phyloP scores from a whole-genome alignment of 2,888 invertebrate species.

The Chymomyza amoena region DNA sequence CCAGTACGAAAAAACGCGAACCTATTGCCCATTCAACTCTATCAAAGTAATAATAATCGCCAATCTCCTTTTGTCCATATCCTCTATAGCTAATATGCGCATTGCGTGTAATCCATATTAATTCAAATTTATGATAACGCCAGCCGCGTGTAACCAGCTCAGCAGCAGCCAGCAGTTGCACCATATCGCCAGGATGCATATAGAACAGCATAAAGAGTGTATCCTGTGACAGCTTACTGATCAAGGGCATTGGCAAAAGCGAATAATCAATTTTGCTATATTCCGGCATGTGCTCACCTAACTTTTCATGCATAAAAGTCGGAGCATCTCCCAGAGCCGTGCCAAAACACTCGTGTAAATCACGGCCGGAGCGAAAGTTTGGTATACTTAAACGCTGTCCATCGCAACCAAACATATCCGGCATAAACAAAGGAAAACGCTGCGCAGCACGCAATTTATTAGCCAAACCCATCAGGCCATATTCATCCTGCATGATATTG shows the following conservation, averaged over 20 bases:
- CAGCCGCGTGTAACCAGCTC: slow-evolving; percentile 55
- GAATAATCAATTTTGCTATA: slow-evolving; percentile 7
- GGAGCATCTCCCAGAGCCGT: slow-evolving; percentile 24
- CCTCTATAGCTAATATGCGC: slow-evolving; percentile 40
- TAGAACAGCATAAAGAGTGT: slow-evolving; percentile 55
- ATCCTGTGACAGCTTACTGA: slow-evolving; percentile 48
- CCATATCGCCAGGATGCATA: slow-evolving; percentile 52
- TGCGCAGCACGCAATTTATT: slow-evolving; percentile 19
- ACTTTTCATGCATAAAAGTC: slow-evolving; percentile 25
- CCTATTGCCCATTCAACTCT: slow-evolving; percentile 48
- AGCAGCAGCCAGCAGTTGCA: slow-evolving; percentile 60
- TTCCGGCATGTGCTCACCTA: slow-evolving; percentile 22
- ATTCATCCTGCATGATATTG: slow-evolving; percentile 20
- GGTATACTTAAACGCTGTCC: slow-evolving; percentile 13
- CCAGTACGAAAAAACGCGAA: slow-evolving; percentile 42
- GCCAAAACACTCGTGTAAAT: slow-evolving; percentile 29
- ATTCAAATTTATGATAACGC: slow-evolving; percentile 53
- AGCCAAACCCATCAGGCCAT: slow-evolving; percentile 47
- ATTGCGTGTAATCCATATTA: slow-evolving; percentile 47
- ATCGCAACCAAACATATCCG: slow-evolving; percentile 36
- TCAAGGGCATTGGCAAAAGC: slow-evolving; percentile 41
- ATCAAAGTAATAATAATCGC: slow-evolving; percentile 60
- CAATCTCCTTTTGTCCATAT: slow-evolving; percentile 34
- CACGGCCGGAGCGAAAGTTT: neutral
- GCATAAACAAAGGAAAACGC: slow-evolving; percentile 10